A percentile compares a stretch with the other conserved stretches of the same genome.
Conservation (phyloP, 2,113 vertebrate species). For the Trogon melanurus region DNA sequence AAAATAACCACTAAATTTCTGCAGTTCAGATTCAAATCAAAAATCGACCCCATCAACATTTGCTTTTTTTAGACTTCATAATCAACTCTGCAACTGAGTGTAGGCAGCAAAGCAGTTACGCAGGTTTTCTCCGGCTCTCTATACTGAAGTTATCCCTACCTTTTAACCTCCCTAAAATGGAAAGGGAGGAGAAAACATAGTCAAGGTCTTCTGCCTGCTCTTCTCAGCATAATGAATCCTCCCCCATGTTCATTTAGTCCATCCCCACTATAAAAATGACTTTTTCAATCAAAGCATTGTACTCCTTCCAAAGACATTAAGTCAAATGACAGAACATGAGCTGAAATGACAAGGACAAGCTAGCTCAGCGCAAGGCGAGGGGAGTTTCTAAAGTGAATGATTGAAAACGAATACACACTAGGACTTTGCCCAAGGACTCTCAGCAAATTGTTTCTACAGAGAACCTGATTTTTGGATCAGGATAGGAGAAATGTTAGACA, state of each 20-base stretch:
- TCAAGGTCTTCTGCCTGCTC: conserved; percentile 56
- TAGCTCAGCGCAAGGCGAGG: conserved; percentile 22
- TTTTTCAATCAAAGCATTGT: conserved; percentile 66
- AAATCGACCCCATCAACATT: neutral
- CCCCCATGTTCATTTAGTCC: conserved; percentile 55
- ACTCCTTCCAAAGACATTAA: conserved; percentile 71
- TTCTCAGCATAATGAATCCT: conserved; percentile 56
- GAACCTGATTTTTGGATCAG: neutral
- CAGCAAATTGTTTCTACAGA: neutral
- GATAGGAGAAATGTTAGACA: neutral
- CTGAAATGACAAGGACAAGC: conserved; percentile 64
- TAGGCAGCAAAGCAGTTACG: neutral
- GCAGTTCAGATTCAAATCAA: neutral
- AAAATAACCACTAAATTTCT: neutral
- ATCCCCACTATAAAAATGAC: conserved; percentile 57
- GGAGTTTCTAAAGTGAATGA: conserved; percentile 5
- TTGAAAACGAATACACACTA: neutral
- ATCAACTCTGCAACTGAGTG: neutral
- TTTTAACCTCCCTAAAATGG: conserved; percentile 46
- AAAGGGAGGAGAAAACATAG: neutral
- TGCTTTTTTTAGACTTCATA: conserved; percentile 1
- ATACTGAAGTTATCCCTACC: neutral
- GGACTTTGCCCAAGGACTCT: conserved; percentile 30
- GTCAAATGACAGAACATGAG: conserved; percentile 39
- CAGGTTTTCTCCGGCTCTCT: neutral